phyloP scores from a whole-genome alignment of 2,888 invertebrate species.

The Venusia cambrica region DNA sequence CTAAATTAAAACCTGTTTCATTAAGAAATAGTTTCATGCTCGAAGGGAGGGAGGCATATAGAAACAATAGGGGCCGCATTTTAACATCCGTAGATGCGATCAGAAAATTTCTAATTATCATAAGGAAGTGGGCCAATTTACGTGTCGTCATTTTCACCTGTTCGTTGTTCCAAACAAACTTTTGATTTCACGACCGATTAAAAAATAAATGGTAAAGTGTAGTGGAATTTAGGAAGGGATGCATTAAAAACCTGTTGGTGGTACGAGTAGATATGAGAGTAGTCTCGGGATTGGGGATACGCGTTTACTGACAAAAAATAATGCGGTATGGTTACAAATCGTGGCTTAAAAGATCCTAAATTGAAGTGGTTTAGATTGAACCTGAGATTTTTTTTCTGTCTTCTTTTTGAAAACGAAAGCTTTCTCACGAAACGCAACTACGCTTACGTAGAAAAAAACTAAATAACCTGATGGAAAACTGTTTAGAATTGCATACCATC shows the following conservation, averaged over 20 bases:
- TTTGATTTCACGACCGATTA: conserved; percentile 60
- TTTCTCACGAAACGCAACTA: too few species aligned
- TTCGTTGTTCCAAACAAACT: conserved; percentile 32
- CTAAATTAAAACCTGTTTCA: too few species aligned
- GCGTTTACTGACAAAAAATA: conserved; percentile 8
- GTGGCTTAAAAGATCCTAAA: too few species aligned
- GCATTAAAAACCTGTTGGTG: conserved; percentile 20
- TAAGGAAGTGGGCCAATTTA: conserved; percentile 46
- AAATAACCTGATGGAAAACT: too few species aligned
- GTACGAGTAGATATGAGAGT: too few species aligned
- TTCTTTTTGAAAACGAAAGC: too few species aligned
- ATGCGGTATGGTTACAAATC: too few species aligned
- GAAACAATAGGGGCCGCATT: conserved; percentile 14
- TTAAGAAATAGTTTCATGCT: too few species aligned
- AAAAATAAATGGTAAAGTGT: conserved; percentile 28
- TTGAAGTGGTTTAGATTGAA: too few species aligned
- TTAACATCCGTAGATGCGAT: conserved; percentile 25
- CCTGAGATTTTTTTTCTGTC: too few species aligned
- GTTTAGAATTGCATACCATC: conserved; percentile 8
- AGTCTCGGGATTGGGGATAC: conserved; percentile 5
- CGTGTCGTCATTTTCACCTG: conserved; percentile 55
- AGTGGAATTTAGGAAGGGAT: conserved; percentile 17
- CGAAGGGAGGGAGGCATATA: too few species aligned
- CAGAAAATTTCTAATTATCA: conserved; percentile 46
- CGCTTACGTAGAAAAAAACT: too few species aligned